Evolutionary conservation across 2,888 invertebrate genomes (phyloP).

Genomic region (Philonicus albiceps): DNA sequence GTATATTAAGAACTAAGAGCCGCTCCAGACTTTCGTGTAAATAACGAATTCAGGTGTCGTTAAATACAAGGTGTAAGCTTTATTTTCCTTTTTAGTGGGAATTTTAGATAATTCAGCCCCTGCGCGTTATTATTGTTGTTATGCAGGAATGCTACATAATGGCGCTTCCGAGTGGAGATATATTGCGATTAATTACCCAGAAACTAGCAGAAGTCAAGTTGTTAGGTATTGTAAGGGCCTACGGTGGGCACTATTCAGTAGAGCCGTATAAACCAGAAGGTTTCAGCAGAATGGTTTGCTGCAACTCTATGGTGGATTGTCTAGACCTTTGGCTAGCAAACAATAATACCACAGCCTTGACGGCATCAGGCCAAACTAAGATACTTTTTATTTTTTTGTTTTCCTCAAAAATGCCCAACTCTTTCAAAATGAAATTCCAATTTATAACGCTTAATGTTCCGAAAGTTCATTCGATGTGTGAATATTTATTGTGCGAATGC

Average conservation of each 20-base stretch:
- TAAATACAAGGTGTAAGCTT: constrained; percentile 37
- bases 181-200: constrained; percentile 25
- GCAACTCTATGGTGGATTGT: neutral
- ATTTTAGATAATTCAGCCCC: constrained; percentile 31
- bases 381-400: no score
- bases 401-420: neutral
- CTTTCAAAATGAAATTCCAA: neutral
- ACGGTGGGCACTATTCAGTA: no score
- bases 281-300: neutral
- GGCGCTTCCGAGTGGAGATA: constrained; percentile 1
- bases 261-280: neutral
- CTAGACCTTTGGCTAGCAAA: constrained; percentile 6
- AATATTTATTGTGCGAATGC: constrained; percentile 27
- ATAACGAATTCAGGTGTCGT: constrained; percentile 41
- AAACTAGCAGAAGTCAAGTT: constrained; percentile 6
- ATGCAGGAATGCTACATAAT: constrained; percentile 14
- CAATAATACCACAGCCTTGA: neutral
- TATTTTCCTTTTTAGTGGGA: constrained; percentile 32
- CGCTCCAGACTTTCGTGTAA: constrained; percentile 36
- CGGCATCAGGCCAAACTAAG: neutral
- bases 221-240: neutral
- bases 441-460: constrained; percentile 35
- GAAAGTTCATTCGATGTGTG: constrained; percentile 36
- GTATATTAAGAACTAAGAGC: constrained; percentile 38
- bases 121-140: constrained; percentile 22